Evolutionary conservation across 2,113 vertebrate genomes (phyloP), one percentile per base, ranked within the genome.

Genomic region (Vimba vimba): DNA sequence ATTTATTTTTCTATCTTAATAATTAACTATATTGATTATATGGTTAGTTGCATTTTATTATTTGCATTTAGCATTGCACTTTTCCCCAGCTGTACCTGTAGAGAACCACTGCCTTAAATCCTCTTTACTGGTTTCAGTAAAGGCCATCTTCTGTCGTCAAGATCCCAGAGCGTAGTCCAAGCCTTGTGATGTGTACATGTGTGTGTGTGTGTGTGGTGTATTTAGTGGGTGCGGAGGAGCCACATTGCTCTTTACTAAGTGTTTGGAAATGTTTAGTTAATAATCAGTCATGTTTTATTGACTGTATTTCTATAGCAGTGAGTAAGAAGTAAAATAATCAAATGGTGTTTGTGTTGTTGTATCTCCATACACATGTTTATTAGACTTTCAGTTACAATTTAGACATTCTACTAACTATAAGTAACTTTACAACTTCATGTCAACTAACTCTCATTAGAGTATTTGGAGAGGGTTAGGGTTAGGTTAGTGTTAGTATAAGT

Each of bases 181-280:
- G 60, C 64, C 45, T 52, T 68, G 13, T 69, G 64, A 3, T 68
- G 5, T 55, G 27, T 33, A 21, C 33, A 19, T 62, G n/a, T 62
- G 80, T 71, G 80, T 33, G 80, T 62, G n/a, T 62, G 80, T 71
- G 80, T 33, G 80, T 73, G 69, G 75, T 77, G 76, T 85, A 64
- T 87, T 62, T 79, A 74, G 3, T 47, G 77, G 84, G 77, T 73
- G 77, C 43, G 76, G 78, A 85, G 57, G 9, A 77, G 55, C 55
- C 75, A 52, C 71, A 36, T 60, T 64, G 27, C 19, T 59, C 39
- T 27, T 7, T 36, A 62, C 62, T 62, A 50, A 75, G 66, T 45
- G 50, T 64, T 19, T 19, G 59, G 55, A 73, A 17, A 87, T 33
- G 84, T 60, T 55, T 82, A 30, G 60, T 57, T 82, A 77, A 81